Percentiles rank a stretch among this genome's conserved stretches.
phyloP scores from a whole-genome alignment of 2,113 vertebrate species.

The Calypte anna region DNA sequence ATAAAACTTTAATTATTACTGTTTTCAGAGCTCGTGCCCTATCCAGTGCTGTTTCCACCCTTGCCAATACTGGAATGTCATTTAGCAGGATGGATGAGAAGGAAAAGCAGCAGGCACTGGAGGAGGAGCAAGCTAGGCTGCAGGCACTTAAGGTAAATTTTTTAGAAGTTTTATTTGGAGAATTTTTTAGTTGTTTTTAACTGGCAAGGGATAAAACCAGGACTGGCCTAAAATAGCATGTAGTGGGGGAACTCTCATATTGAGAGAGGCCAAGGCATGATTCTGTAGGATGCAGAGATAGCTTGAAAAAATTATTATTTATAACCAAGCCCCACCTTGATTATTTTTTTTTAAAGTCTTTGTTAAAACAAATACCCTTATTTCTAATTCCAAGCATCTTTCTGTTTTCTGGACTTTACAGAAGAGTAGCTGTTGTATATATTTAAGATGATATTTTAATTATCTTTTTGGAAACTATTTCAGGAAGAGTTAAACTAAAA shows the following conservation, averaged over 20 bases:
- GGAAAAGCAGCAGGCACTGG: conserved; percentile 89
- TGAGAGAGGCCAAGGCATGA: background rate
- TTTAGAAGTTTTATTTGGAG: background rate
- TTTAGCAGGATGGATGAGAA: conserved; percentile 89
- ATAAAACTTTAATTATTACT: background rate
- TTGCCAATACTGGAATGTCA: conserved; percentile 87
- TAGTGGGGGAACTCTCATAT: background rate
- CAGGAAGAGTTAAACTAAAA: background rate
- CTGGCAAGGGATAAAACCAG: background rate
- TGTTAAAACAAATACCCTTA: background rate
- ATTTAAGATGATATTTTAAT: background rate
- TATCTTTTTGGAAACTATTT: background rate
- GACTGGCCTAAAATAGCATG: background rate
- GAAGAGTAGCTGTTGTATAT: background rate
- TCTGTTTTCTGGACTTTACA: background rate
- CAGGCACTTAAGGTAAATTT: conserved; percentile 87
- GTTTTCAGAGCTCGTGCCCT: conserved; percentile 84
- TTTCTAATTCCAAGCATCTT: background rate
- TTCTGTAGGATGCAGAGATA: background rate
- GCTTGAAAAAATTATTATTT: background rate
- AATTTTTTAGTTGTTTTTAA: background rate
- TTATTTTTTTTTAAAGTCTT: background rate
- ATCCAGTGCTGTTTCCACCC: conserved; percentile 88
- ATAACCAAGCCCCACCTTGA: background rate
- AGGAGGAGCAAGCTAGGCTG: conserved; percentile 90